phyloP scores from a whole-genome alignment of 2,888 invertebrate species.

The Eupithecia vulgata region DNA sequence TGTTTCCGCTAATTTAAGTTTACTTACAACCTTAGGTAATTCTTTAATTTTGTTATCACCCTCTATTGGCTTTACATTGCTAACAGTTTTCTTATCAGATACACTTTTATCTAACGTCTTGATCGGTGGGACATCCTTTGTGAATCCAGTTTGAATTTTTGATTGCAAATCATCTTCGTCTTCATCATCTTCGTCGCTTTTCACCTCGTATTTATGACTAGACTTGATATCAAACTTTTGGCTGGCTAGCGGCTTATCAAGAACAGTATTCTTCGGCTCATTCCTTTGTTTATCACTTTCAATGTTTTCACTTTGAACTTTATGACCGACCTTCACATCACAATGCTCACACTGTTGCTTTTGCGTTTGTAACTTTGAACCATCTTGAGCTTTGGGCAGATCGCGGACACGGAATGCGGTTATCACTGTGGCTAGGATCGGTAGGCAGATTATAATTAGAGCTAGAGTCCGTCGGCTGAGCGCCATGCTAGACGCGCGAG shows the following conservation, averaged over 20 bases:
- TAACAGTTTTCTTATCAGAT: slow-evolving; percentile 22
- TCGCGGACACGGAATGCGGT: slow-evolving; percentile 82
- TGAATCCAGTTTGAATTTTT: slow-evolving; percentile 51
- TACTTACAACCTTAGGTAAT: slow-evolving; percentile 14
- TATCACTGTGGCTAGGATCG: slow-evolving; percentile 80
- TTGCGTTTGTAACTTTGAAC: slow-evolving; percentile 59
- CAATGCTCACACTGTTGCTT: slow-evolving; percentile 73
- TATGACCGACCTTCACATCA: slow-evolving; percentile 71
- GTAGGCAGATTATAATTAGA: slow-evolving; percentile 75
- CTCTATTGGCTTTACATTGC: slow-evolving; percentile 27
- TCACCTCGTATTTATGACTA: slow-evolving; percentile 53
- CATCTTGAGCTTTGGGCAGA: slow-evolving; percentile 64
- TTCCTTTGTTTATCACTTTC: slow-evolving; percentile 67
- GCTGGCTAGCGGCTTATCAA: slow-evolving; percentile 60
- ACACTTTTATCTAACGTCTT: slow-evolving; percentile 41
- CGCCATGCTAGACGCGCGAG: slow-evolving; percentile 76
- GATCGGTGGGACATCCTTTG: slow-evolving; percentile 46
- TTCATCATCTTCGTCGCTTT: slow-evolving; percentile 60
- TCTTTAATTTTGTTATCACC: slow-evolving; percentile 44
- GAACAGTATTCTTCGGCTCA: slow-evolving; percentile 63
- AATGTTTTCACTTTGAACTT: slow-evolving; percentile 67
- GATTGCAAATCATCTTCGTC: slow-evolving; percentile 48
- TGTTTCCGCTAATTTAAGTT: slow-evolving; percentile 10
- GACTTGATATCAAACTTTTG: slow-evolving; percentile 57
- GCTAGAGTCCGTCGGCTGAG: slow-evolving; percentile 76